Conservation (phyloP, 1,140 invertebrate species). For the Zophobas morio region DNA sequence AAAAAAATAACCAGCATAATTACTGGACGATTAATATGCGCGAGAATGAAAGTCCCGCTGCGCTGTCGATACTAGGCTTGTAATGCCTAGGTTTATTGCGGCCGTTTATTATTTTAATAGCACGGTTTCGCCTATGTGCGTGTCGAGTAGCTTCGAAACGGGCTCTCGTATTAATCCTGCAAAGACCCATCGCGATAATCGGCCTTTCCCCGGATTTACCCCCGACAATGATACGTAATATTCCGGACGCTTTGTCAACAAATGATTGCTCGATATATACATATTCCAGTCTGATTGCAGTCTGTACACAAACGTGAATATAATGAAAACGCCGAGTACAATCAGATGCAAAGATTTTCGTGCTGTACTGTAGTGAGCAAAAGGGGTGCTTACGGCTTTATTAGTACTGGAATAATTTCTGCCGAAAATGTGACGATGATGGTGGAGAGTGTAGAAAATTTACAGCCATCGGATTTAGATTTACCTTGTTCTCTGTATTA, state of each 20-base stretch:
- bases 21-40: constrained; percentile 64
- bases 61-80: constrained; percentile 62
- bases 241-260: constrained; percentile 58
- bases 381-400: no score
- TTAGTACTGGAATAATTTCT: no score
- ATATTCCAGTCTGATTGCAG: constrained; percentile 35
- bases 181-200: constrained; percentile 48
- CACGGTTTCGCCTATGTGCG: constrained; percentile 54
- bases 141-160: neutral
- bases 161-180: constrained; percentile 21
- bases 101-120: constrained; percentile 65
- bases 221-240: constrained; percentile 60
- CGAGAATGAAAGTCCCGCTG: constrained; percentile 62
- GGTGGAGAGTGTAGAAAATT: no score
- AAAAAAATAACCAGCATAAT: constrained; percentile 59
- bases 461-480: no score
- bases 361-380: no score
- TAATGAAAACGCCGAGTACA: neutral
- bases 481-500: no score
- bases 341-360: no score
- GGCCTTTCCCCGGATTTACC: constrained; percentile 56
- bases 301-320: constrained; percentile 36
- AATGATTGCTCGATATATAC: constrained; percentile 35
- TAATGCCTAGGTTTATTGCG: constrained; percentile 64
- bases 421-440: no score